Evolutionary conservation across 2,888 invertebrate species (phyloP), one percentile per base, ranked within the genome.

Genomic region (Aspidiotus rigidus): DNA sequence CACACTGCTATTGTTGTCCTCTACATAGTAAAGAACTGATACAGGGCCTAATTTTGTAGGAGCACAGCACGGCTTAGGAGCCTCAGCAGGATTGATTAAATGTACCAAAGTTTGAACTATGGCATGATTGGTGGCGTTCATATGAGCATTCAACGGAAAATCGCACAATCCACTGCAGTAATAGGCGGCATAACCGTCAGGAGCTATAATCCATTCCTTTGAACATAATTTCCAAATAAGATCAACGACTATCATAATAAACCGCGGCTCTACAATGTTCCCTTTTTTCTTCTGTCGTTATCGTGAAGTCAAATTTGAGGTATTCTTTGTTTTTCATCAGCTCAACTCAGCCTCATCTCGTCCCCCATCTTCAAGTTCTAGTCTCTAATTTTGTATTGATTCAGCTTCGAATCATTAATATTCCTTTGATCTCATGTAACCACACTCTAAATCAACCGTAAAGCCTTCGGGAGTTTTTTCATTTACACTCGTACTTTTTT

Each of bases 111-210:
- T 94, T 82, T 99, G 98, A 76, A 99, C 93, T 76, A 98, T 95
- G 74, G 98, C 98, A 81, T 98, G 98, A 80, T 99, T 98, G 71
- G 98, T 97, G 74, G 95, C 89, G 81, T 98, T 98, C 69, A 96
- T 81, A 79, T 95, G 93, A 75, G 94, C 93, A 67, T 93, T 86
- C 76, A 97, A 82, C 41, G 97, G 97, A 78, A 92, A 96, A 62
- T 89, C 89, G 79, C 98, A 99, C 77, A 92, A 91, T 40, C 98
- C 98, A 76, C 89, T 87, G 80, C 98, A 99, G 80, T 91, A 96
- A 80, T 85, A 96, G 10, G 98, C 98, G 77, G 96, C 91, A 81
- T 96, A 97, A 71, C 95, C 95, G 42, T 89, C 88, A 41, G 96
- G 96, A 61, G 96, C 96, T 62, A 97, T 93, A 77, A 97, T 96